These are phyloP conservation scores for Ceryle rudis DNA, from an alignment of 2,797 vertebrate genomes.

Conservation along the genomic window DNA sequence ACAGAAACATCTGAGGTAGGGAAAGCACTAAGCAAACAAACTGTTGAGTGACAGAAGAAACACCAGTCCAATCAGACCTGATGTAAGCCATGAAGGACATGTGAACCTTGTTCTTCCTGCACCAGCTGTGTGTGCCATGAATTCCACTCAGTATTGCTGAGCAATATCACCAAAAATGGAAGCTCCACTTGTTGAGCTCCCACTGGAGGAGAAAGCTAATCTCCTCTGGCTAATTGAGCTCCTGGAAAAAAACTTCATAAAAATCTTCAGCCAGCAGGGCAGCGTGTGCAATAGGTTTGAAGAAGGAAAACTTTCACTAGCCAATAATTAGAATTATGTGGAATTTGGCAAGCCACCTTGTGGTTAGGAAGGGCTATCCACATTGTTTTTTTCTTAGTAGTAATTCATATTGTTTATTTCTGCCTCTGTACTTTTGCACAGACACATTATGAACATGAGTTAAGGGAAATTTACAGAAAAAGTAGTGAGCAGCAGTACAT, in stretches of 20 bases:
- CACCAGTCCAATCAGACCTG: not conserved
- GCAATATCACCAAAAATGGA: not conserved
- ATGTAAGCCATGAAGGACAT: not conserved
- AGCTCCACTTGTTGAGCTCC: not conserved
- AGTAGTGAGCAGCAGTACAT: not conserved
- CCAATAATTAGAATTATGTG: not conserved
- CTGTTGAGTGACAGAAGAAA: not conserved
- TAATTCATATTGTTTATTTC: not conserved
- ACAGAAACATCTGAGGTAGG: not conserved
- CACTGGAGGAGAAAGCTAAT: not conserved
- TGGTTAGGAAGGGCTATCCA: not conserved
- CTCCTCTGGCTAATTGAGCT: not conserved
- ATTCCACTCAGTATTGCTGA: not conserved
- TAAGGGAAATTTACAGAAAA: constrained; percentile 5
- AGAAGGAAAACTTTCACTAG: not conserved
- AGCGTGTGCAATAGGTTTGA: not conserved
- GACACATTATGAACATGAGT: not conserved
- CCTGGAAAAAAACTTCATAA: not conserved
- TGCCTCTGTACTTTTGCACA: not conserved
- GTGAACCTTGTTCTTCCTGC: not conserved
- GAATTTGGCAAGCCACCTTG: not conserved
- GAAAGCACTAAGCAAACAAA: not conserved
- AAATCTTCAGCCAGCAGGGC: not conserved
- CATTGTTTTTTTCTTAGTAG: not conserved
- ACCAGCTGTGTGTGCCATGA: not conserved